Conservation (phyloP, 2,113 vertebrate genomes). For the Osmerus eperlanus region DNA sequence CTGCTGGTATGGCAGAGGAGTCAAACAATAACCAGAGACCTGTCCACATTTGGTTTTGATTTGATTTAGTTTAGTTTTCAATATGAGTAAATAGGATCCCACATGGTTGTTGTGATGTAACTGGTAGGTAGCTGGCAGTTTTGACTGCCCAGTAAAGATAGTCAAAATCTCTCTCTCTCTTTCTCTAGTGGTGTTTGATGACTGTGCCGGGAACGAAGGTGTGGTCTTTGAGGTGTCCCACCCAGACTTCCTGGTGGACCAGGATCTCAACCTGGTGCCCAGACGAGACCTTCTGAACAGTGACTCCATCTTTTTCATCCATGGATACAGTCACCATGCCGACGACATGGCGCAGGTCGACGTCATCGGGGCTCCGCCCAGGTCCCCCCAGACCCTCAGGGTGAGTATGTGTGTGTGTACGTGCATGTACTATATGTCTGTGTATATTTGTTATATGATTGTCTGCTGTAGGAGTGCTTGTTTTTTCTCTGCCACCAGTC, state of each 20-base stretch:
- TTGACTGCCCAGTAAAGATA: too few species aligned
- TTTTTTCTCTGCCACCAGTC: too few species aligned
- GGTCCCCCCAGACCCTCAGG: conserved; percentile 69
- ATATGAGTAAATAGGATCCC: too few species aligned
- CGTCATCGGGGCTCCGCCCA: conserved; percentile 68
- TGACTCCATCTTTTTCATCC: conserved; percentile 78
- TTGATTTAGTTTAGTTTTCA: too few species aligned
- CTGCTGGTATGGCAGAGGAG: too few species aligned
- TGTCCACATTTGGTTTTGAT: too few species aligned
- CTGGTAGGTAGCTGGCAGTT: too few species aligned
- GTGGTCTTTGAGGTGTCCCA: conserved; percentile 86
- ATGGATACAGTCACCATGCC: conserved; percentile 70
- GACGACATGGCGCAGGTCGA: conserved; percentile 87
- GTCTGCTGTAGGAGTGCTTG: neutral
- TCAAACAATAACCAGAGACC: too few species aligned
- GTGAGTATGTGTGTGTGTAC: conserved; percentile 61
- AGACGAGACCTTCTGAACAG: conserved; percentile 69
- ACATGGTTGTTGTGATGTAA: too few species aligned
- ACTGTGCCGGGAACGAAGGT: conserved; percentile 85
- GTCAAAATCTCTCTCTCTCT: conserved; percentile 4
- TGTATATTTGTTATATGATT: neutral
- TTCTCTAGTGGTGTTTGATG: conserved; percentile 85
- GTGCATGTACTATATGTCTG: neutral
- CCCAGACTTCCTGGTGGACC: conserved; percentile 82
- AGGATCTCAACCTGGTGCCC: conserved; percentile 74